phyloP scores from a whole-genome alignment of 2,113 vertebrate species.

The Bostrychus sinensis region DNA sequence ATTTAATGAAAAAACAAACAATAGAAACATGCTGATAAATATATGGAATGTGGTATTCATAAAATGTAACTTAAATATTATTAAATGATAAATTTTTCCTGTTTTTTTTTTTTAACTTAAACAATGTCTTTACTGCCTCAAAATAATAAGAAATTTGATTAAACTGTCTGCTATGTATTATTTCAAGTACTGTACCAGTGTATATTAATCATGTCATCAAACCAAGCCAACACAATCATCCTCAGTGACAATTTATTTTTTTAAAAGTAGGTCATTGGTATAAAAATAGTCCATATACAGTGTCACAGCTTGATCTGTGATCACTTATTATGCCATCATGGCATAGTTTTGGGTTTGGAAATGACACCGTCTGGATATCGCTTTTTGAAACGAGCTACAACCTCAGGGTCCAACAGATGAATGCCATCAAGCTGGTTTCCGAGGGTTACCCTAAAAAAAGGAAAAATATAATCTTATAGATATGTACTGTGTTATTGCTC shows the following conservation, averaged over 20 bases:
- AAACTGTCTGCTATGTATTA: not conserved
- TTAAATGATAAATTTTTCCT: conserved; percentile 4
- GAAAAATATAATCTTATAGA: not conserved
- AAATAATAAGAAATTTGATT: too few relatives aligned
- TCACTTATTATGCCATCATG: conserved; percentile 31
- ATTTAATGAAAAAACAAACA: too few relatives aligned
- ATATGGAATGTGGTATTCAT: too few relatives aligned
- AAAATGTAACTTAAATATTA: not conserved
- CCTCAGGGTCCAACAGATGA: conserved; percentile 90
- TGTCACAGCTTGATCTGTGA: not conserved
- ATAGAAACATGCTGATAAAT: too few relatives aligned
- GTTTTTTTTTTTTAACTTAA: not conserved
- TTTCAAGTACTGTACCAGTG: not conserved
- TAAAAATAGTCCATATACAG: conserved; percentile 32
- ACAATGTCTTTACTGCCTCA: not conserved
- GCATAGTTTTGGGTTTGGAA: conserved; percentile 89
- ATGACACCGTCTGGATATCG: conserved; percentile 91
- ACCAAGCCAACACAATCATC: not conserved
- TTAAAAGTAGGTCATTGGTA: conserved; percentile 38
- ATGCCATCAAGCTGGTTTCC: conserved; percentile 94
- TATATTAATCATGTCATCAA: not conserved
- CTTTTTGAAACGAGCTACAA: conserved; percentile 90
- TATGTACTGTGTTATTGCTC: not conserved
- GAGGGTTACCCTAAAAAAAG: conserved; percentile 84
- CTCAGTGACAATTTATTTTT: not conserved